Conservation (phyloP, 2,888 invertebrate species). For the Drosophila nigricruria region DNA sequence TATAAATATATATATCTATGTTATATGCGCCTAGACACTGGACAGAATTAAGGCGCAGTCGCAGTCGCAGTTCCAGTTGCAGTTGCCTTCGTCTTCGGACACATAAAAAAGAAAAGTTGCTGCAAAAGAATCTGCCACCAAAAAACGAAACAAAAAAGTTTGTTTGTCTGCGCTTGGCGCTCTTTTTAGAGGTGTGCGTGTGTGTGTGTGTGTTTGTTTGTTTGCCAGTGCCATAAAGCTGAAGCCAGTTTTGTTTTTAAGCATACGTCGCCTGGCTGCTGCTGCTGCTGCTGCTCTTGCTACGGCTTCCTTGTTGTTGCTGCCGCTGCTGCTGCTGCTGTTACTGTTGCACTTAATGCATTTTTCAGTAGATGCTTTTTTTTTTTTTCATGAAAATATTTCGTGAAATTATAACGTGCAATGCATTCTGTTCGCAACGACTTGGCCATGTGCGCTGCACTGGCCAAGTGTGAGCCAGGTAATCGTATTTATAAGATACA, state of each 20-base stretch:
- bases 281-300: conserved; percentile 42
- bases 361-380: conserved; percentile 80
- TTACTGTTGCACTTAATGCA: conserved; percentile 82
- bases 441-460: conserved; percentile 54
- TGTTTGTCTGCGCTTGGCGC: conserved; percentile 59
- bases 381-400: conserved; percentile 74
- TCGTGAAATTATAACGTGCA: conserved; percentile 78
- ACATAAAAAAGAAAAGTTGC: conserved; percentile 62
- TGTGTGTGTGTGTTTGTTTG: conserved; percentile 66
- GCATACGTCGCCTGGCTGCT: conserved; percentile 49
- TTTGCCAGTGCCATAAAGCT: conserved; percentile 76
- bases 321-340: conserved; percentile 49
- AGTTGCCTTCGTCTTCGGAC: conserved; percentile 43
- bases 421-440: conserved; percentile 53
- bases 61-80: conserved; percentile 71
- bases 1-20: conserved; percentile 22
- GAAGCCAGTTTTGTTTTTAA: conserved; percentile 75
- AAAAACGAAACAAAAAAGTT: conserved; percentile 43
- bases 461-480: conserved; percentile 59
- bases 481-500: conserved; percentile 79
- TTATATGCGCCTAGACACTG: conserved; percentile 45
- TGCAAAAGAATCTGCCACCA: conserved; percentile 64
- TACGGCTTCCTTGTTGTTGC: conserved; percentile 56
- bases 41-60: conserved; percentile 80
- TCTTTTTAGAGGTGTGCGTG: conserved; percentile 26